Percentiles rank a stretch among this genome's conserved stretches.
phyloP scores from a whole-genome alignment of 1,140 invertebrate genomes.

The Hermatobates lingyangjiaoensis region DNA sequence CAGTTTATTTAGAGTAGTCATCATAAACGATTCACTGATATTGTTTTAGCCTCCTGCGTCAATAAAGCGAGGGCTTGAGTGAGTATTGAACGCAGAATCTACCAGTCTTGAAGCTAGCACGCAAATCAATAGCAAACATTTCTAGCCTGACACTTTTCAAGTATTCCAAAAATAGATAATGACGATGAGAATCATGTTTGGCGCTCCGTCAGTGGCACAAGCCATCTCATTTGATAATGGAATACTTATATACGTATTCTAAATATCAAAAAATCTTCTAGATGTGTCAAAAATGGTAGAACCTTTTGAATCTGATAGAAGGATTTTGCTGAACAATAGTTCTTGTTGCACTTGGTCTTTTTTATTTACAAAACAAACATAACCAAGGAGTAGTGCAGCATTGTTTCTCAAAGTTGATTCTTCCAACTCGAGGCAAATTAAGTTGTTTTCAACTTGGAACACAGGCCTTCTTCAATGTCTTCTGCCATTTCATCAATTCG shows the following conservation, averaged over 20 bases:
- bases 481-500: not conserved
- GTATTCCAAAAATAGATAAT: not conserved
- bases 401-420: not conserved
- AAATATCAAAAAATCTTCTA: not conserved
- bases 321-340: not conserved
- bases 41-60: no score
- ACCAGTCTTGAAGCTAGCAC: no score
- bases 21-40: no score
- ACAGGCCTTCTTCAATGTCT: not conserved
- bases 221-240: conserved; percentile 1
- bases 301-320: conserved; percentile 1
- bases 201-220: not conserved
- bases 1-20: no score
- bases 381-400: not conserved
- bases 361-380: not conserved
- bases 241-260: no score
- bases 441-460: not conserved
- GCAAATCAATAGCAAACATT: not conserved
- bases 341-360: not conserved
- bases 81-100: no score
- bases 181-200: not conserved
- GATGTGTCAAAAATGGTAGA: not conserved
- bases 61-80: no score
- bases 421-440: not conserved
- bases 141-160: conserved; percentile 1